These are phyloP conservation scores for Gymnoscelis rufifasciata DNA, from an alignment of 2,888 invertebrate species.

Conservation along the genomic window DNA sequence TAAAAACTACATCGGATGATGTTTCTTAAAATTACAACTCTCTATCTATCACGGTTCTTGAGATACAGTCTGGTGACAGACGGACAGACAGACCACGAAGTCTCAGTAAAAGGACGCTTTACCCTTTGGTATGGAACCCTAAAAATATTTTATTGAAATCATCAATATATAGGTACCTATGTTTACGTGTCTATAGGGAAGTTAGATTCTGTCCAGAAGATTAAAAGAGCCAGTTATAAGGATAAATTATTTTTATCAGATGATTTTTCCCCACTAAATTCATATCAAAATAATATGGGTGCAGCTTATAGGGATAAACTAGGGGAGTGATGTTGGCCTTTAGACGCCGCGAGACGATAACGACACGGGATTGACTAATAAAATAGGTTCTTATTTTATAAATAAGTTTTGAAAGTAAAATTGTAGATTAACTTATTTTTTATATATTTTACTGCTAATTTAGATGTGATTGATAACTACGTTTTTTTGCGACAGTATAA, in stretches of 20 bases:
- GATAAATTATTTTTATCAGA: constrained; percentile 47
- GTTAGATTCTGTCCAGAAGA: constrained; percentile 5
- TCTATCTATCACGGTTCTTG: too few species aligned
- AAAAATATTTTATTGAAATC: too few species aligned
- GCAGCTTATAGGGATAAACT: constrained; percentile 39
- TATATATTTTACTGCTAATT: background rate
- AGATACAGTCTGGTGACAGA: too few species aligned
- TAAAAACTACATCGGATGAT: too few species aligned
- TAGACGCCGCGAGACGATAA: constrained; percentile 6
- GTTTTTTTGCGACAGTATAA: background rate
- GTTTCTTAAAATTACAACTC: too few species aligned
- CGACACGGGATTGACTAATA: background rate
- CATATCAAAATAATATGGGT: constrained; percentile 55
- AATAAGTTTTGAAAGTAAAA: background rate
- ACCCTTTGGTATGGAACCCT: too few species aligned
- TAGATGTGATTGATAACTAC: too few species aligned
- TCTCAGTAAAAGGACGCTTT: too few species aligned
- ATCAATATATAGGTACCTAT: too few species aligned
- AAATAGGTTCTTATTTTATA: background rate
- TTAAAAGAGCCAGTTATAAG: constrained; percentile 32
- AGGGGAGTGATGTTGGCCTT: constrained; percentile 36
- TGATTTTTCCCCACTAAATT: constrained; percentile 49
- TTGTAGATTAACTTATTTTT: too few species aligned
- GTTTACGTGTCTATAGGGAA: background rate
- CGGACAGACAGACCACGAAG: too few species aligned